phyloP scores from a whole-genome alignment of 1,140 invertebrate genomes.

The Drosophila micromelanica region DNA sequence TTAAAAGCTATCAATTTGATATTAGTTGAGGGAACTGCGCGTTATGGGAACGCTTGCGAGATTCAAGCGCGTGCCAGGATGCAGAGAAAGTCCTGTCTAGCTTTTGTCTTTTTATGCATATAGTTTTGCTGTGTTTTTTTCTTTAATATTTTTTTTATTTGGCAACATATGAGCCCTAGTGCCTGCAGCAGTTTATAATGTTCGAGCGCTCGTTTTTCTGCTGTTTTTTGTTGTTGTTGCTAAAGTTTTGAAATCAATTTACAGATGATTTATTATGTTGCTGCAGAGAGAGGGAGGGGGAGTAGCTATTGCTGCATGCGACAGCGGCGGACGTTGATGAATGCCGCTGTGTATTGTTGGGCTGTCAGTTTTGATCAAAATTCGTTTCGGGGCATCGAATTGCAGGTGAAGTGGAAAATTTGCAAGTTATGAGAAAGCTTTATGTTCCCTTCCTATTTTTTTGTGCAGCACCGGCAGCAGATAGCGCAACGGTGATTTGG shows the following conservation, averaged over 20 bases:
- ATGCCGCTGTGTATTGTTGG: constrained; percentile 79
- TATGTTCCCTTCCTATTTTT: constrained; percentile 17
- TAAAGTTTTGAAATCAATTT: constrained; percentile 81
- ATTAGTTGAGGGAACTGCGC: constrained; percentile 71
- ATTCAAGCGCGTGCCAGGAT: constrained; percentile 62
- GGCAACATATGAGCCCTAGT: constrained; percentile 40
- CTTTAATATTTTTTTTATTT: background rate
- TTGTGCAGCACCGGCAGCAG: constrained; percentile 9
- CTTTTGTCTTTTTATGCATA: constrained; percentile 20
- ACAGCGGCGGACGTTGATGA: constrained; percentile 75
- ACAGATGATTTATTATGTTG: constrained; percentile 81
- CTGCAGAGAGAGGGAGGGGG: background rate
- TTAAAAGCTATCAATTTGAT: constrained; percentile 83
- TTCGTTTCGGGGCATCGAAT: constrained; percentile 55
- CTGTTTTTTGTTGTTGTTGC: constrained; percentile 45
- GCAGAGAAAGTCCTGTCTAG: constrained; percentile 43
- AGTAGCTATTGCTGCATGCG: constrained; percentile 54
- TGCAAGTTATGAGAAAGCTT: constrained; percentile 77
- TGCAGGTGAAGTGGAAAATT: constrained; percentile 79
- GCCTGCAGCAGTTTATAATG: constrained; percentile 57
- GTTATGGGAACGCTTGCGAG: constrained; percentile 43
- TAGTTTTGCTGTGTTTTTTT: constrained; percentile 11
- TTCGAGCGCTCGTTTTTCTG: constrained; percentile 46
- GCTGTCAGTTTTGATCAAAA: constrained; percentile 74
- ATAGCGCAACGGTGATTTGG: constrained; percentile 33